These are phyloP conservation scores for Madoqua kirkii DNA, from an alignment of 2,113 vertebrate genomes.

Conservation along the genomic window DNA sequence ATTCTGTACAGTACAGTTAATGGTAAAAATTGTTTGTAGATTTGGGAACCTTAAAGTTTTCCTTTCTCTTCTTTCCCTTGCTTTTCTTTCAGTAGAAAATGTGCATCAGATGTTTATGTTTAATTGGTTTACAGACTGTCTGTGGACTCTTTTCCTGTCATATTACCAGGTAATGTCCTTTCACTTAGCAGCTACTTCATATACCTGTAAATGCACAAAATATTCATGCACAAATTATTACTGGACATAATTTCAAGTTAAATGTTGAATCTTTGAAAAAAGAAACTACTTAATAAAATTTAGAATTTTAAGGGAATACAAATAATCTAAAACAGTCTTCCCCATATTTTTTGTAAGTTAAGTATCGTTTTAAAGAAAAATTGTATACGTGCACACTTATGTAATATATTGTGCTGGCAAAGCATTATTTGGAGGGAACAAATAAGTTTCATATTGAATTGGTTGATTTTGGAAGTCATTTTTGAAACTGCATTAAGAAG, in stretches of 20 bases:
- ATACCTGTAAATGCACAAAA: slow-evolving; percentile 60
- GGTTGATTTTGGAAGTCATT: slow-evolving; percentile 44
- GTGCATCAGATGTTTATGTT: slow-evolving; percentile 78
- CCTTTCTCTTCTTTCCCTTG: slow-evolving; percentile 78
- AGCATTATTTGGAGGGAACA: slow-evolving; percentile 17
- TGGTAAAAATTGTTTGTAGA: slow-evolving; percentile 73
- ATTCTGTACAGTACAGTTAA: slow-evolving; percentile 65
- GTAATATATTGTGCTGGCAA: not conserved
- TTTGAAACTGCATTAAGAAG: slow-evolving; percentile 35
- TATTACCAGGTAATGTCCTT: slow-evolving; percentile 76
- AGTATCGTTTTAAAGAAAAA: slow-evolving; percentile 5
- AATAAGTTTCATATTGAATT: slow-evolving; percentile 35
- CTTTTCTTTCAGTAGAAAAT: slow-evolving; percentile 79
- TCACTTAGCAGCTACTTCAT: slow-evolving; percentile 73
- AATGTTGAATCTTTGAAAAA: slow-evolving; percentile 41
- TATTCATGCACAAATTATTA: slow-evolving; percentile 60
- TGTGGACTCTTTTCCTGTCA: slow-evolving; percentile 78
- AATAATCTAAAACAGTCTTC: slow-evolving; percentile 19
- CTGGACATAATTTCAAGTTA: slow-evolving; percentile 47
- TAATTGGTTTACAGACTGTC: slow-evolving; percentile 79
- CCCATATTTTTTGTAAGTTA: slow-evolving; percentile 23
- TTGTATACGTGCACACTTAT: not conserved
- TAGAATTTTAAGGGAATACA: slow-evolving; percentile 43
- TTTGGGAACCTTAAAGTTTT: slow-evolving; percentile 76
- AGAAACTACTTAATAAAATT: slow-evolving; percentile 24